Conservation (phyloP, 2,888 invertebrate species). For the Scaptodrosophila latifasciaeformis region DNA sequence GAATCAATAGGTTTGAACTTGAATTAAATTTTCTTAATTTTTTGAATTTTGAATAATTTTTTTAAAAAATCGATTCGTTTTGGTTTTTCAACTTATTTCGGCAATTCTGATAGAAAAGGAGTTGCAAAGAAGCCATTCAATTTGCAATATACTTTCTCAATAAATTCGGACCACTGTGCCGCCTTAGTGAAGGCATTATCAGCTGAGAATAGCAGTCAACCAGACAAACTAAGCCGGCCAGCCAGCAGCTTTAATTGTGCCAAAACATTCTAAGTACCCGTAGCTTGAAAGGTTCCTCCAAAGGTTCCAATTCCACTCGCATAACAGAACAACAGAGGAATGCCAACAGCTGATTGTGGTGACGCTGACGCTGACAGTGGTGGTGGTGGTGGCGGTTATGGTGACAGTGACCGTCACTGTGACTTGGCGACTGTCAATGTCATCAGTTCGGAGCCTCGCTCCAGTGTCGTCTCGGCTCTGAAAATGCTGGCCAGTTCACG, state of each 20-base stretch:
- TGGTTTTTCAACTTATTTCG: too few relatives aligned
- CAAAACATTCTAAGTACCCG: constrained; percentile 61
- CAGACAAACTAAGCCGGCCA: background rate
- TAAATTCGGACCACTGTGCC: constrained; percentile 41
- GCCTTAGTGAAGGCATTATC: background rate
- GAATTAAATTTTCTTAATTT: too few relatives aligned
- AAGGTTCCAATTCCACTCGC: too few relatives aligned
- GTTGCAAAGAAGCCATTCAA: too few relatives aligned
- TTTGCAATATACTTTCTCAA: too few relatives aligned
- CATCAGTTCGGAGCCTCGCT: background rate
- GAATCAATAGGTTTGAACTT: too few relatives aligned
- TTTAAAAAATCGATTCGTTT: too few relatives aligned
- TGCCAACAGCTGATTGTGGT: constrained; percentile 59
- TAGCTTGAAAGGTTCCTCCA: too few relatives aligned
- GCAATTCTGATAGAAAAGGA: too few relatives aligned
- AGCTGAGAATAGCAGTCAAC: constrained; percentile 28
- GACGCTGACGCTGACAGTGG: background rate
- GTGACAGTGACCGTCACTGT: constrained; percentile 44
- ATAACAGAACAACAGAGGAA: too few relatives aligned
- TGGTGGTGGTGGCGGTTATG: constrained; percentile 37
- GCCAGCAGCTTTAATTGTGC: constrained; percentile 60
- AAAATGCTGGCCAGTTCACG: constrained; percentile 5
- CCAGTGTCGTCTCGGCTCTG: background rate
- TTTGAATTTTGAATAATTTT: too few relatives aligned
- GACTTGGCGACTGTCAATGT: background rate